Evolutionary conservation across 2,888 invertebrate species (phyloP).

Genomic region (Achlya flavicornis): DNA sequence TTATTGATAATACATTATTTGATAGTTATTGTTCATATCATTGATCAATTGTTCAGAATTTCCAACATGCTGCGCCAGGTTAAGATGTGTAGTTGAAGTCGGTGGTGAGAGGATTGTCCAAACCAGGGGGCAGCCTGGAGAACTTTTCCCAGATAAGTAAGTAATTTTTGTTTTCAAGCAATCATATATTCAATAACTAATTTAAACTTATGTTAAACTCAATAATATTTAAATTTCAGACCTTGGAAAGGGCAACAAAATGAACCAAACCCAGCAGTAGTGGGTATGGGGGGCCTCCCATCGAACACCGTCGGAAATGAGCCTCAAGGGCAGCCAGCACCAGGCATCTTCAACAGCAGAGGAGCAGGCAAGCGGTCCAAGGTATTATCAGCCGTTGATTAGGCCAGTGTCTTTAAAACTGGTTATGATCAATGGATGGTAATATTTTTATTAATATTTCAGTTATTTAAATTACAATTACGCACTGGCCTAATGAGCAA

Average conservation of each 20-base stretch:
- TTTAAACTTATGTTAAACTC: neutral
- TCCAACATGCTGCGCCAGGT: constrained; percentile 75
- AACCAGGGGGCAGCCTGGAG: constrained; percentile 77
- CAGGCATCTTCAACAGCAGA: constrained; percentile 76
- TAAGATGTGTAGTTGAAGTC: constrained; percentile 75
- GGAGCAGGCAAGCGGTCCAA: constrained; percentile 77
- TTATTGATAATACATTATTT: too few relatives aligned
- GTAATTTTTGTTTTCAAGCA: constrained; percentile 21
- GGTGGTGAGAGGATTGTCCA: constrained; percentile 78
- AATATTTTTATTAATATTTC: constrained; percentile 21
- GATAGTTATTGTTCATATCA: neutral
- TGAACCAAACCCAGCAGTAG: constrained; percentile 74
- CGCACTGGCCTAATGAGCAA: neutral
- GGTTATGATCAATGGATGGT: constrained; percentile 30
- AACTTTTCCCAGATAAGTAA: constrained; percentile 79
- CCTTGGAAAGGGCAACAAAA: constrained; percentile 81
- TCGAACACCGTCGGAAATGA: constrained; percentile 68
- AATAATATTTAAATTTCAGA: constrained; percentile 39
- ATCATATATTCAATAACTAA: constrained; percentile 2
- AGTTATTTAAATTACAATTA: neutral
- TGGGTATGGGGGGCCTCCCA: constrained; percentile 71
- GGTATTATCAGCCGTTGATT: constrained; percentile 49
- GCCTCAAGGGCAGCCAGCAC: constrained; percentile 66
- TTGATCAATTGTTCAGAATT: constrained; percentile 56
- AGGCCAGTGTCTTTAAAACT: constrained; percentile 17